Evolutionary conservation across 2,797 vertebrate species (phyloP).

Genomic region (Pelodytes ibericus): DNA sequence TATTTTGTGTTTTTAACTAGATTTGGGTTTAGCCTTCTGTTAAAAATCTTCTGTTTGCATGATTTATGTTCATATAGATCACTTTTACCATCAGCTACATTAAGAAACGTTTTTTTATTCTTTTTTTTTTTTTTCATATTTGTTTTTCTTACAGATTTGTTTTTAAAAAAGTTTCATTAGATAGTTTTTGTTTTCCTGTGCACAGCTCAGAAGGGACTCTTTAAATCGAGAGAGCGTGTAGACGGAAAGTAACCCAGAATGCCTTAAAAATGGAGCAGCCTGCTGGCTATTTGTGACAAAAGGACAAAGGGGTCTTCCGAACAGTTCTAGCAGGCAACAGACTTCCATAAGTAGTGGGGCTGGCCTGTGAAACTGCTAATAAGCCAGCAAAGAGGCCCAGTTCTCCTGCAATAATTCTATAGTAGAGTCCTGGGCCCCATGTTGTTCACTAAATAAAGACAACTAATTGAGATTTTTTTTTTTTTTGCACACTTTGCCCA

Average conservation of each 20-base stretch:
- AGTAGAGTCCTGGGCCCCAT: conserved; percentile 77
- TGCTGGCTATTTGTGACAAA: conserved; percentile 77
- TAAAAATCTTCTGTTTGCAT: conserved; percentile 14
- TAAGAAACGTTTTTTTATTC: conserved; percentile 54
- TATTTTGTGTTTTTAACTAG: conserved; percentile 33
- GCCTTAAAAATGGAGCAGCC: conserved; percentile 69
- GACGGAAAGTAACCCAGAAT: conserved; percentile 76
- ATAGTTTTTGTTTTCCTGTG: not conserved
- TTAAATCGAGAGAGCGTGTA: conserved; percentile 64
- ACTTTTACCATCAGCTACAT: conserved; percentile 60
- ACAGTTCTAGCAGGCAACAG: conserved; percentile 76
- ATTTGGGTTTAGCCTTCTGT: conserved; percentile 11
- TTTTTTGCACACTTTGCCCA: conserved; percentile 79
- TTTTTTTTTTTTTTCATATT: conserved; percentile 39
- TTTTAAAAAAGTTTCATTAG: no score
- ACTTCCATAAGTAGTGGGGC: conserved; percentile 70
- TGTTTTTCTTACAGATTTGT: not conserved
- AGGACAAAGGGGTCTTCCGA: conserved; percentile 78
- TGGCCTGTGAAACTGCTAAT: conserved; percentile 80
- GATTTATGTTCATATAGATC: no score
- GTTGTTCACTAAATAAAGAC: conserved; percentile 82
- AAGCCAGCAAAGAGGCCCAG: conserved; percentile 76
- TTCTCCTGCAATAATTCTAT: conserved; percentile 81
- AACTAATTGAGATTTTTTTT: conserved; percentile 82
- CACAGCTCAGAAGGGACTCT: conserved; percentile 18